These are phyloP conservation scores for Mus caroli DNA, from an alignment of 2,797 vertebrate species.

Conservation along the genomic window DNA sequence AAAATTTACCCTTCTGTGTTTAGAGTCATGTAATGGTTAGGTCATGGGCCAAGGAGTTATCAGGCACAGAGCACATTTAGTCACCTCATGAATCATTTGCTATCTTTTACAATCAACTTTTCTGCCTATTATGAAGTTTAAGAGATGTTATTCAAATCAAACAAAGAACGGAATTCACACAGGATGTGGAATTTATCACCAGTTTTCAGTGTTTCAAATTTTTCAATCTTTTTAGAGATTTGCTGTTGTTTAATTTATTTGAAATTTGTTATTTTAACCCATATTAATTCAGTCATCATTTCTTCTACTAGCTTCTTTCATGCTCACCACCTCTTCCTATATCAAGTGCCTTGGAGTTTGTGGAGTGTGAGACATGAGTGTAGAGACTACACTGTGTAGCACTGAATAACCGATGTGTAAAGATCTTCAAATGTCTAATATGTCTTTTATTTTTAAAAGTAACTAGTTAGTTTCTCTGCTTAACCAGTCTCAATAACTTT, in stretches of 20 bases:
- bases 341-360: neutral
- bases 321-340: neutral
- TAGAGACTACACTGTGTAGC: neutral
- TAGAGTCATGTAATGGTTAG: neutral
- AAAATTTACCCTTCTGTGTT: neutral
- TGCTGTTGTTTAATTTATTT: neutral
- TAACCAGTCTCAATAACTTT: slow-evolving; percentile 1
- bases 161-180: neutral
- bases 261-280: neutral
- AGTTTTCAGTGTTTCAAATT: neutral
- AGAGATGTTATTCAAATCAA: slow-evolving; percentile 13
- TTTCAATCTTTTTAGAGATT: neutral
- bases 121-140: neutral
- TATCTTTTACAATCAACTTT: neutral
- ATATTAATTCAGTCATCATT: neutral
- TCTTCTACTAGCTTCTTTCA: neutral
- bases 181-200: neutral
- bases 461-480: neutral
- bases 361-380: neutral
- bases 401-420: neutral
- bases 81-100: neutral
- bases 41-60: neutral
- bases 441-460: slow-evolving; percentile 40
- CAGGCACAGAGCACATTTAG: neutral
- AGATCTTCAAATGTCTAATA: neutral